These are phyloP conservation scores for Hoplodrina ambigua DNA, from an alignment of 2,888 invertebrate species.

Conservation along the genomic window DNA sequence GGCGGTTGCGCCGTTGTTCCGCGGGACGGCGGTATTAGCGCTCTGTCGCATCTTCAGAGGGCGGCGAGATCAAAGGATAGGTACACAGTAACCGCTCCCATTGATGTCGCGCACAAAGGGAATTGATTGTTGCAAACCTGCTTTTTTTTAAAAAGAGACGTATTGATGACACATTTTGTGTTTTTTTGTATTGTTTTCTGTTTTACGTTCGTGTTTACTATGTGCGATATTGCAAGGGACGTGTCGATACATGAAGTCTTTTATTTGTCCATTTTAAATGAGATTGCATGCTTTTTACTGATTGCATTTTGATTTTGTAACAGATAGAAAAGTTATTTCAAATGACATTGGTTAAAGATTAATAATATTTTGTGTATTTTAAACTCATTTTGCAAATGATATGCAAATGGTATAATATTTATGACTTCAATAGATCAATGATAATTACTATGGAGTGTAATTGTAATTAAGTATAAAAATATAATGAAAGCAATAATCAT, in stretches of 20 bases:
- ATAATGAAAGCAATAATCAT: constrained; percentile 29
- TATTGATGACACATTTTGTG: constrained; percentile 85
- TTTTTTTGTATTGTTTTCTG: constrained; percentile 73
- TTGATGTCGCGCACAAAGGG: constrained; percentile 90
- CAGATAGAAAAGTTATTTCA: neutral
- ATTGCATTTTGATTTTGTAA: neutral
- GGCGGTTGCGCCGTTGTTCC: constrained; percentile 80
- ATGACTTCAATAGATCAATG: neutral
- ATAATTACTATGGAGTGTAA: neutral
- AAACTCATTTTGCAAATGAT: neutral
- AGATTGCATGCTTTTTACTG: neutral
- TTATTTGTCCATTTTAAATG: constrained; percentile 10
- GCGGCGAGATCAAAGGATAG: constrained; percentile 90
- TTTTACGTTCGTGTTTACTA: constrained; percentile 61
- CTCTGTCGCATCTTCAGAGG: constrained; percentile 89
- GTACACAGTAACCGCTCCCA: constrained; percentile 89
- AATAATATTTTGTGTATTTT: neutral
- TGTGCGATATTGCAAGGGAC: constrained; percentile 49
- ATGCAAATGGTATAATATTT: no score
- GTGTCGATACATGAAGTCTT: constrained; percentile 20
- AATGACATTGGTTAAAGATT: neutral
- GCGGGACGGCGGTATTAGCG: constrained; percentile 85
- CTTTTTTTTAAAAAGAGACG: constrained; percentile 81
- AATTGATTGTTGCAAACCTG: constrained; percentile 90
- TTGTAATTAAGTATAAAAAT: constrained; percentile 2